Base-by-base conservation (phyloP, 23 tunicate genomes). In the Styela plicata region DNA sequence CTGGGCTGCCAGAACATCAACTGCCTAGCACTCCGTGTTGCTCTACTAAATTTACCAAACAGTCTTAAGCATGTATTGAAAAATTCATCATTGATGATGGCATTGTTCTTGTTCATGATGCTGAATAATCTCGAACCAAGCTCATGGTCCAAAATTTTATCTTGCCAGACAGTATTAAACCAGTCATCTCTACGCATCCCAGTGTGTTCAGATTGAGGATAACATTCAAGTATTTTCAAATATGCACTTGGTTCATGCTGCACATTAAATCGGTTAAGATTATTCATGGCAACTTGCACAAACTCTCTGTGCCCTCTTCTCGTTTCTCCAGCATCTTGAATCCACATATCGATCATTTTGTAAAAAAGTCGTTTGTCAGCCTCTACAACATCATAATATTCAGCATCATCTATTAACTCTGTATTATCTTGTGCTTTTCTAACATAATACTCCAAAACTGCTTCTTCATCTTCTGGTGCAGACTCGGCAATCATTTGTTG, bases 301-400 rank as follows among this genome's bases (percentile, higher is more conserved):
- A 93, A 93, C 32, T 93, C 98, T 2, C 98, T 63, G 63, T 93
- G 94, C 2, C 98, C 98, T 61, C 90, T 80, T 36, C 80, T 79
- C 17, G 91, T 63, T 52, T 79, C 68, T 1, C 98, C 98, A 24
- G 83, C 93, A 63, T 93, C 93, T 34, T 84, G 64, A 10, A 93
- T 68, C 98, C 98, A 93, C 22, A 93, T 24, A 76, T 93, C 98
- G 67, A 93, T 83, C 83, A 93, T 82, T 88, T 88, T 93, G 34
- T 53, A 88, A 69, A 88, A 93, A 18, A 88, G 44, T n/a, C 86
- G 82, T 63, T 93, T 85, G 67, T 93, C 94, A 25, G 64, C 37
- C 36, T 84, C 83, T 31, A 33, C 52, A 7, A 93, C 83, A 33
- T 88, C 98, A 81, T 84, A 81, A 66, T 93, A 88, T 13, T 87